Conservation (phyloP, 2,113 vertebrate species). For the Poeciliopsis prolifica region DNA sequence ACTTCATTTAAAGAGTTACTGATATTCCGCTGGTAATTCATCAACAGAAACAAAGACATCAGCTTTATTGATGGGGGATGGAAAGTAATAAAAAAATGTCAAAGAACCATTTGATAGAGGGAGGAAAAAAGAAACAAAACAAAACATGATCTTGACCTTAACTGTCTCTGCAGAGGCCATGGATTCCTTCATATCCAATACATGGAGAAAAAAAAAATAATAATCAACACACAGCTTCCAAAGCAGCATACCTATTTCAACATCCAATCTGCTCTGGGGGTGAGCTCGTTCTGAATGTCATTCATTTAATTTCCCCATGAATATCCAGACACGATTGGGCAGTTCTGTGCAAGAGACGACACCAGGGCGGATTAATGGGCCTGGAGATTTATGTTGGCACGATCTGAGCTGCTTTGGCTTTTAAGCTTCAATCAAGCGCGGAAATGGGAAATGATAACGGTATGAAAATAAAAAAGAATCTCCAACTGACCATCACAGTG, state of each 20-base stretch:
- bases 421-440: constrained; percentile 83
- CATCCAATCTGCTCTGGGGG: constrained; percentile 64
- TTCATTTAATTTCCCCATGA: constrained; percentile 79
- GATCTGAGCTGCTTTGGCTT: constrained; percentile 83
- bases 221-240: constrained; percentile 46
- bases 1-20: no score
- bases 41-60: no score
- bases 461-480: constrained; percentile 78
- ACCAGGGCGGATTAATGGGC: constrained; percentile 81
- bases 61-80: not conserved
- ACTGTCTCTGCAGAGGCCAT: constrained; percentile 55
- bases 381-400: constrained; percentile 81
- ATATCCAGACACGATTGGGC: constrained; percentile 73
- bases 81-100: constrained; percentile 1
- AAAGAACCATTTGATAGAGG: constrained; percentile 35
- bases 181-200: constrained; percentile 54
- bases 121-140: constrained; percentile 11
- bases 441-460: constrained; percentile 79
- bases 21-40: no score
- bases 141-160: constrained; percentile 48
- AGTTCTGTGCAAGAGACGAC: constrained; percentile 72
- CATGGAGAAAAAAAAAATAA: constrained; percentile 20
- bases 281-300: constrained; percentile 66
- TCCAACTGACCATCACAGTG: constrained; percentile 81
- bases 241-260: constrained; percentile 62